A percentile compares a stretch with the other conserved stretches of the same genome.
These are phyloP conservation scores for Mastigias papua DNA, from an alignment of 30 jellyfish, hydroid and myxozoan species.

Conservation along the genomic window DNA sequence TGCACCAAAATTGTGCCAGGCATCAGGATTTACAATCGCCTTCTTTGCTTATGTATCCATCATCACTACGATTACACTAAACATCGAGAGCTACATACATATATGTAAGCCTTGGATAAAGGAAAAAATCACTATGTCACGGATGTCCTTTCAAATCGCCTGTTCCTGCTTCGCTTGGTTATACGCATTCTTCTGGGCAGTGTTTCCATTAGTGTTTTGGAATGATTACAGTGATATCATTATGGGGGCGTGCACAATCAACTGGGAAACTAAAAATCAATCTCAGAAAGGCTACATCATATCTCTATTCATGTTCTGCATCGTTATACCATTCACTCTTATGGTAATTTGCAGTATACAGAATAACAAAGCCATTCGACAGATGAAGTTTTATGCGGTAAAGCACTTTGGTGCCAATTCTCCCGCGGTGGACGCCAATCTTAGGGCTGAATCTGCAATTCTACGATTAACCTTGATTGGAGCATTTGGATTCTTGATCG, in stretches of 20 bases:
- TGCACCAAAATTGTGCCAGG: constrained; percentile 32
- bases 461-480: constrained; percentile 1
- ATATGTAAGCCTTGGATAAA: constrained; percentile 44
- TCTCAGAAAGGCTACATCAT: constrained; percentile 12
- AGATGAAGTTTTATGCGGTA: constrained; percentile 20
- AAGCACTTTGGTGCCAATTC: constrained; percentile 25
- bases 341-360: not conserved
- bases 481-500: constrained; percentile 14
- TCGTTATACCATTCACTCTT: constrained; percentile 7
- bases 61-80: not conserved
- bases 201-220: constrained; percentile 42
- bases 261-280: constrained; percentile 19
- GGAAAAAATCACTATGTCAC: not conserved
- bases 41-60: constrained; percentile 40
- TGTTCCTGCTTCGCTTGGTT: constrained; percentile 14
- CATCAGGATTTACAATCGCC: constrained; percentile 22
- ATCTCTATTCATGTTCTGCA: constrained; percentile 3
- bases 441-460: constrained; percentile 15
- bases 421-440: constrained; percentile 2
- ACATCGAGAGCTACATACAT: constrained; percentile 36
- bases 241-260: constrained; percentile 22
- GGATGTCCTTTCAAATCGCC: not conserved
- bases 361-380: constrained; percentile 13
- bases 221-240: constrained; percentile 23
- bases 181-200: constrained; percentile 46